Evolutionary conservation across 2,888 invertebrate genomes (phyloP).

Genomic region (Quadriops clusia): DNA sequence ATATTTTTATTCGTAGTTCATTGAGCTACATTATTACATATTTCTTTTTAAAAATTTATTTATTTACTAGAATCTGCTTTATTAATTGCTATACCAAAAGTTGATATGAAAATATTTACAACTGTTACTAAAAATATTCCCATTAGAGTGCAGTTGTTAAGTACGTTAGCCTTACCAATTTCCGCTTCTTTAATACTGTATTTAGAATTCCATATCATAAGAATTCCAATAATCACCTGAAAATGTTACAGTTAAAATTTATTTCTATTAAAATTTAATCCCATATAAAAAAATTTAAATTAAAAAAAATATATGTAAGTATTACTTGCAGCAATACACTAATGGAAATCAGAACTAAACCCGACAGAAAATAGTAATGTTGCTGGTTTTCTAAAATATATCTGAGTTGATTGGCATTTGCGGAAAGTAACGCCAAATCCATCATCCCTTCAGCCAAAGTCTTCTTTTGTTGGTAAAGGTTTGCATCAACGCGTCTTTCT

Average conservation of each 20-base stretch:
- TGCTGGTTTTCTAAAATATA: slow-evolving; percentile 61
- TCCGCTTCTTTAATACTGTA: slow-evolving; percentile 71
- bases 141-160: slow-evolving; percentile 74
- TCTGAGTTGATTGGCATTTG: slow-evolving; percentile 80
- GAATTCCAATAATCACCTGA: slow-evolving; percentile 69
- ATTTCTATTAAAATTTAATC: too few species aligned
- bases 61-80: too few species aligned
- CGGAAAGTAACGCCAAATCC: slow-evolving; percentile 78
- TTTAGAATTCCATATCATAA: slow-evolving; percentile 69
- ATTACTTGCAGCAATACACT: slow-evolving; percentile 71
- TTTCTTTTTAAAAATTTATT: too few species aligned
- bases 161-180: slow-evolving; percentile 61
- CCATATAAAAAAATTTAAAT: too few species aligned
- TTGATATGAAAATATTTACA: slow-evolving; percentile 79
- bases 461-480: slow-evolving; percentile 82
- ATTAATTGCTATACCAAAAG: slow-evolving; percentile 63
- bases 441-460: slow-evolving; percentile 87
- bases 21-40: too few species aligned
- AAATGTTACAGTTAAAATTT: too few species aligned
- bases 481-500: too few species aligned
- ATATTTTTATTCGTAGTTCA: too few species aligned
- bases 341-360: slow-evolving; percentile 58
- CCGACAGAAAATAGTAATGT: slow-evolving; percentile 69
- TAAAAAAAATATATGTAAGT: neutral
- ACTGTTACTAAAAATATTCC: slow-evolving; percentile 79